Percentiles rank a stretch among this genome's conserved stretches.
Evolutionary conservation across 1,140 invertebrate genomes (phyloP).

Genomic region (Drosophila carrolli): DNA sequence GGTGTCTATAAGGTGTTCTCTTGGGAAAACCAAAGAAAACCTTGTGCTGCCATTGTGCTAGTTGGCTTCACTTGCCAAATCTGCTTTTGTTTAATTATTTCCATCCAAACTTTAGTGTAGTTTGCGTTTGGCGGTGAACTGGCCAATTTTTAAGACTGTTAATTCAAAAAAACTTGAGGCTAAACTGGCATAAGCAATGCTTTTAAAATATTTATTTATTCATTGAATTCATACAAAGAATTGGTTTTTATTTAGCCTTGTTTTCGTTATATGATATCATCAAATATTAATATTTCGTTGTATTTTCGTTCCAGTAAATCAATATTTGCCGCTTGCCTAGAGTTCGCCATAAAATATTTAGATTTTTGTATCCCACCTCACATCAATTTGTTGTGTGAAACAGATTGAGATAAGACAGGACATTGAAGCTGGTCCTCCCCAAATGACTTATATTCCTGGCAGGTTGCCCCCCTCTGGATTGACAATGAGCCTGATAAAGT

Average conservation of each 20-base stretch:
- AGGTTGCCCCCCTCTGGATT: background rate
- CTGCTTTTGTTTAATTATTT: conserved; percentile 23
- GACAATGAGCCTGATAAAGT: conserved; percentile 45
- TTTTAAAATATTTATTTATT: too few species aligned
- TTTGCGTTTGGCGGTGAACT: background rate
- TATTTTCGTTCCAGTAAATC: background rate
- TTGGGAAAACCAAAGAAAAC: conserved; percentile 5
- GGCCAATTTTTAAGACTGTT: background rate
- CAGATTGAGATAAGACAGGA: conserved; percentile 31
- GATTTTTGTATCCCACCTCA: background rate
- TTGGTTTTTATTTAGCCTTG: too few species aligned
- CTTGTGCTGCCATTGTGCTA: background rate
- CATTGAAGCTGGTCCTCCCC: background rate
- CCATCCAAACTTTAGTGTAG: background rate
- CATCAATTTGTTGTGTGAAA: background rate
- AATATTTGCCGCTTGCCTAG: background rate
- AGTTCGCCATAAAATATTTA: too few species aligned
- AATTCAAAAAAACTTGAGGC: too few species aligned
- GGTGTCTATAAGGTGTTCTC: background rate
- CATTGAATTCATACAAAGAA: too few species aligned
- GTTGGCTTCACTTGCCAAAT: conserved; percentile 3
- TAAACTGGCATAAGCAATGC: too few species aligned
- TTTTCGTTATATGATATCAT: too few species aligned
- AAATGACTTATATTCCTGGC: background rate
- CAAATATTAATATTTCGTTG: background rate